These are phyloP conservation scores for Alligator mississippiensis DNA, from an alignment of 2,113 vertebrate species.

Conservation along the genomic window DNA sequence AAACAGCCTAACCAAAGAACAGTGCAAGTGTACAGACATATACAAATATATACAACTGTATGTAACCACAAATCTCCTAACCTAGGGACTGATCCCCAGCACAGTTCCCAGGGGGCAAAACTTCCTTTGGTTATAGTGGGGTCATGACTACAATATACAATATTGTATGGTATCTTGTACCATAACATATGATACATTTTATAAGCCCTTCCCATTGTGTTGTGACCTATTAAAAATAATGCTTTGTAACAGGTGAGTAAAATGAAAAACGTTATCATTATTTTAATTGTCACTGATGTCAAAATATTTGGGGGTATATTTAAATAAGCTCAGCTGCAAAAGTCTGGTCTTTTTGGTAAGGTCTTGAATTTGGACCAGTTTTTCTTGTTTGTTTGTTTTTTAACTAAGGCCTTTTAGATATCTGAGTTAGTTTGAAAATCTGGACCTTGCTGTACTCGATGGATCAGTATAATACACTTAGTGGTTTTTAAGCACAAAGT, in stretches of 20 bases:
- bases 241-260: constrained; percentile 35
- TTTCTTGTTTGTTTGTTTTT: background rate
- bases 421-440: background rate
- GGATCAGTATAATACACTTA: background rate
- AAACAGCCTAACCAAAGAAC: background rate
- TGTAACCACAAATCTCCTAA: background rate
- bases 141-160: background rate
- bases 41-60: background rate
- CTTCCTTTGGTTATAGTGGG: background rate
- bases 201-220: constrained; percentile 2
- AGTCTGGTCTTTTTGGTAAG: background rate
- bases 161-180: background rate
- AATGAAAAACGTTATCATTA: constrained; percentile 56
- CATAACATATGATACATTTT: constrained; percentile 29
- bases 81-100: background rate
- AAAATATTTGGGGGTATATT: background rate
- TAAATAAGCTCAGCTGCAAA: background rate
- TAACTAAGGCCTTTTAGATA: background rate
- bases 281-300: constrained; percentile 6
- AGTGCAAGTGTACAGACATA: background rate
- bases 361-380: background rate
- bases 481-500: background rate
- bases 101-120: background rate
- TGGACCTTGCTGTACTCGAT: background rate
- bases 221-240: constrained; percentile 27